These are phyloP conservation scores for Harpalus rubripes DNA, from an alignment of 2,888 invertebrate genomes.

Conservation along the genomic window DNA sequence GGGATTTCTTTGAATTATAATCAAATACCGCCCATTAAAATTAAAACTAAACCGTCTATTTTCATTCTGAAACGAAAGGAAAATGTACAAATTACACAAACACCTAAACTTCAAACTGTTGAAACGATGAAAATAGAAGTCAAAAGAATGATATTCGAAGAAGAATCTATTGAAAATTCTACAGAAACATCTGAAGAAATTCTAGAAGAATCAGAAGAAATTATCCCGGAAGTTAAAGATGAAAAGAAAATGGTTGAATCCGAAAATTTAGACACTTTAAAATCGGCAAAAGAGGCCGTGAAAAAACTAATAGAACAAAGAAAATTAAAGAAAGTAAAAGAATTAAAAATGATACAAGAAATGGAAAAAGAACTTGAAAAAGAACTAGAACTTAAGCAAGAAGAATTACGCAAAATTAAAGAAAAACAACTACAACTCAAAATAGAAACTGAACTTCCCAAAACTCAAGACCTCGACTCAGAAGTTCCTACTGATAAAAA, in stretches of 20 bases:
- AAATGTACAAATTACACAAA: constrained; percentile 76
- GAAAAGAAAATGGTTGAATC: constrained; percentile 67
- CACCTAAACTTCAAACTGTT: constrained; percentile 75
- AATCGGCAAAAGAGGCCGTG: constrained; percentile 72
- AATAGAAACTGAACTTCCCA: constrained; percentile 76
- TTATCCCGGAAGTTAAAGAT: constrained; percentile 52
- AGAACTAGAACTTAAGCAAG: constrained; percentile 60
- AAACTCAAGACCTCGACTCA: constrained; percentile 71
- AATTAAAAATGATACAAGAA: constrained; percentile 22
- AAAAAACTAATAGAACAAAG: constrained; percentile 73
- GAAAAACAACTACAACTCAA: constrained; percentile 77
- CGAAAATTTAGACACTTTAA: constrained; percentile 63
- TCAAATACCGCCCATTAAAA: constrained; percentile 87
- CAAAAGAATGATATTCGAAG: constrained; percentile 3
- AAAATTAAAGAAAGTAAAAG: constrained; percentile 37
- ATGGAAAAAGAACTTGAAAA: constrained; percentile 17
- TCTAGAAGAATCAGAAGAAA: constrained; percentile 52
- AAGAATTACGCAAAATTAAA: constrained; percentile 66
- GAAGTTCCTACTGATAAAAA: neutral
- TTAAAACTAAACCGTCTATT: constrained; percentile 90
- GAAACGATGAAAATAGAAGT: constrained; percentile 69
- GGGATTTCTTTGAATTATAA: constrained; percentile 90
- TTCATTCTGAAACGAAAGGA: constrained; percentile 87
- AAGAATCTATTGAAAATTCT: constrained; percentile 10
- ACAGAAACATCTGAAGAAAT: constrained; percentile 38